These are phyloP conservation scores for Chaetodon auriga DNA, from an alignment of 2,113 vertebrate genomes.

Conservation along the genomic window DNA sequence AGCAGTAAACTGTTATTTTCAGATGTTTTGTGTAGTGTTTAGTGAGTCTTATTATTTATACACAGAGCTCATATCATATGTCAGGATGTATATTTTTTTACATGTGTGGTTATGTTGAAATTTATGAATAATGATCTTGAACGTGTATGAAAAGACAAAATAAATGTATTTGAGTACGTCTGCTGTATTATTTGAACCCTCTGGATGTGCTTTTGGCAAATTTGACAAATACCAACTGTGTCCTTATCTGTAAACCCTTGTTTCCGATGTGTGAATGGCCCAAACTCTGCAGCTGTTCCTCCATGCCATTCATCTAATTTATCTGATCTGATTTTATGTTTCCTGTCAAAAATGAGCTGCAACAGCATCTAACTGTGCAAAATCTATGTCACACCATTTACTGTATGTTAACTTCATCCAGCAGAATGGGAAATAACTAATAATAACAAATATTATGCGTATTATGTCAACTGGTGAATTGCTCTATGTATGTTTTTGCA, in stretches of 20 bases:
- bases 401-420: background rate
- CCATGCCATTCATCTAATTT: background rate
- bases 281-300: background rate
- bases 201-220: background rate
- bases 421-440: background rate
- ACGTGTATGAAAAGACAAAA: background rate
- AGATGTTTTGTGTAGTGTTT: background rate
- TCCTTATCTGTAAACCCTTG: background rate
- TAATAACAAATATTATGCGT: too few species aligned
- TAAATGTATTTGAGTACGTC: background rate
- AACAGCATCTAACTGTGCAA: background rate
- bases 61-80: background rate
- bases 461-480: too few species aligned
- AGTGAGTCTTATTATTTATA: background rate
- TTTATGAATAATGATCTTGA: background rate
- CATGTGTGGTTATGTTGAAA: background rate
- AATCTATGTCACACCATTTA: background rate
- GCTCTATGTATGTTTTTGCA: too few species aligned
- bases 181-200: background rate
- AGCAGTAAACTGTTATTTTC: background rate
- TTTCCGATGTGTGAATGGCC: background rate
- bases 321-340: too few species aligned
- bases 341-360: background rate
- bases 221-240: background rate
- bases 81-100: background rate